Evolutionary conservation across 1,140 invertebrate species (phyloP).

Genomic region (Calephelis virginiensis): DNA sequence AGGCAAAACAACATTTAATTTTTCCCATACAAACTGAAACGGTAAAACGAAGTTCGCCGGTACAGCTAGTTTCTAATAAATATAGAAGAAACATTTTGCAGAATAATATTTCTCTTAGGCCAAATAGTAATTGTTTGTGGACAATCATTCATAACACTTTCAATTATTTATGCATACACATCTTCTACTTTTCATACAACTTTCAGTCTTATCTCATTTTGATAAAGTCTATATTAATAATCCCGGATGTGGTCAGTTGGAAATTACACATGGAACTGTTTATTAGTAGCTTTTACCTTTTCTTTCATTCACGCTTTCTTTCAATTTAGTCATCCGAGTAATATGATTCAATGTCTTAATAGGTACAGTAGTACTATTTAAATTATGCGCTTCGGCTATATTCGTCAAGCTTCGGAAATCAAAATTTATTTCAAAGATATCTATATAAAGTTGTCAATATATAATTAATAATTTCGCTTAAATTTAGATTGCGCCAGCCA

Average conservation of each 20-base stretch:
- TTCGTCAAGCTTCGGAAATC: too few relatives aligned
- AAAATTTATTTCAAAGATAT: too few relatives aligned
- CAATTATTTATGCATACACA: background rate
- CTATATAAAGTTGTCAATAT: too few relatives aligned
- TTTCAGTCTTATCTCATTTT: background rate
- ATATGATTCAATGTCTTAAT: background rate
- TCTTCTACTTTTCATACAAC: background rate
- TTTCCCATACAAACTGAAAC: too few relatives aligned
- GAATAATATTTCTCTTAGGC: background rate
- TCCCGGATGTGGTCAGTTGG: background rate
- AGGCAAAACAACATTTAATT: too few relatives aligned
- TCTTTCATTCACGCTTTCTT: conserved; percentile 24
- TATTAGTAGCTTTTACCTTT: conserved; percentile 26
- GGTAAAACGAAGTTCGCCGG: too few relatives aligned
- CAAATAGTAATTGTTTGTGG: conserved; percentile 1
- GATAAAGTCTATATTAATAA: background rate
- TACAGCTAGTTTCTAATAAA: too few relatives aligned
- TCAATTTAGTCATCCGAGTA: conserved; percentile 15
- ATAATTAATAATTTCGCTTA: too few relatives aligned
- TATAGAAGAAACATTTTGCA: too few relatives aligned
- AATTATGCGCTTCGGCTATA: too few relatives aligned
- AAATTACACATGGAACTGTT: conserved; percentile 19
- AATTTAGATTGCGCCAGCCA: too few relatives aligned
- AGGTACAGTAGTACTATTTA: too few relatives aligned
- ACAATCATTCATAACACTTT: conserved; percentile 6